Evolutionary conservation across 35 echinoderm and acorn worm genomes (phyloP).

Genomic region (Ophiothrix spiculata): DNA sequence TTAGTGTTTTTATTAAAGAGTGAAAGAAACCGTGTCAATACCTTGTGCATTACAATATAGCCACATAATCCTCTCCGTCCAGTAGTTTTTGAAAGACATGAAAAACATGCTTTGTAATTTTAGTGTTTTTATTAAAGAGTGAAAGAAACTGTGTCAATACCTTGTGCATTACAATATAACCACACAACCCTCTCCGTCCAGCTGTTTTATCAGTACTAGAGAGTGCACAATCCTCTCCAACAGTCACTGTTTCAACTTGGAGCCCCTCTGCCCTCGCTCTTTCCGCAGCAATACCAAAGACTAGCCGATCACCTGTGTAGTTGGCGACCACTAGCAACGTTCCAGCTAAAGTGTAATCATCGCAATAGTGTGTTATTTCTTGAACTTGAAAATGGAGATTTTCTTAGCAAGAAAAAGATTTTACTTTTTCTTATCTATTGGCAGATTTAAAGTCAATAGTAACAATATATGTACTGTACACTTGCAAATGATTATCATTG

Average conservation of each 20-base stretch:
- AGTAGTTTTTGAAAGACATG: no score
- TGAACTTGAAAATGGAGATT: no score
- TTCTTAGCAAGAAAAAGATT: no score
- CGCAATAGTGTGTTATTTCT: no score
- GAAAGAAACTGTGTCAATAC: slow-evolving; percentile 17
- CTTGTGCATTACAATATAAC: slow-evolving; percentile 83
- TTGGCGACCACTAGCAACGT: slow-evolving; percentile 77
- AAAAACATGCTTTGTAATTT: no score
- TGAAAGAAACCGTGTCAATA: background rate
- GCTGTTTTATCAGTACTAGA: slow-evolving; percentile 55
- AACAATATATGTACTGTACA: no score
- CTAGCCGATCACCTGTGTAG: slow-evolving; percentile 80
- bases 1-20: no score
- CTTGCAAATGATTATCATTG: no score
- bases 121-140: no score
- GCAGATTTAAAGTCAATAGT: no score
- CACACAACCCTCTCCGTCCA: slow-evolving; percentile 75
- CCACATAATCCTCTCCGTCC: slow-evolving; percentile 78
- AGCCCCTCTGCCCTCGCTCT: slow-evolving; percentile 71
- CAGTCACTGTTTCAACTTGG: slow-evolving; percentile 67
- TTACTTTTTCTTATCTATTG: no score
- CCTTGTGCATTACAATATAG: slow-evolving; percentile 83
- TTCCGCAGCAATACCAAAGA: slow-evolving; percentile 86
- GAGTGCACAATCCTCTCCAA: slow-evolving; percentile 83
- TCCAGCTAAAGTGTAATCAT: no score